Conservation (phyloP, 2,888 invertebrate species). For the Lasioglossum leucozonium region DNA sequence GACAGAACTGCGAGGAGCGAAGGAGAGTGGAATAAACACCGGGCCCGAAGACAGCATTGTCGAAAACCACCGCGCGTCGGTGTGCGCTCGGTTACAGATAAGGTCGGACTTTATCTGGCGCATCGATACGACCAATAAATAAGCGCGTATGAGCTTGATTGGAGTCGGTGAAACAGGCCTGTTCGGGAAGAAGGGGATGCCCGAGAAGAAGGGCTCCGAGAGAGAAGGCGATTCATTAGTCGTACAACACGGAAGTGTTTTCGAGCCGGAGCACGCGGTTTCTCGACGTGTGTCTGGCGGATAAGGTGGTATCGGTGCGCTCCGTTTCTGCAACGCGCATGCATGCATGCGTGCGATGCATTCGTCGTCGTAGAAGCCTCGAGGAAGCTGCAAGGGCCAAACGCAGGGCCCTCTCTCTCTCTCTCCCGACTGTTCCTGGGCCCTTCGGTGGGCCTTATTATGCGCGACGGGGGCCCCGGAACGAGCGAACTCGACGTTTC, state of each 20-base stretch:
- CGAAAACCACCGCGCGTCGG: constrained; percentile 42
- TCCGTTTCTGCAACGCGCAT: not conserved
- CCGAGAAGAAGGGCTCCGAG: constrained; percentile 57
- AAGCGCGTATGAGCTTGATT: constrained; percentile 63
- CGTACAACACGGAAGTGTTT: constrained; percentile 83
- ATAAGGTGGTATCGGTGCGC: constrained; percentile 21
- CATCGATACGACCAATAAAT: constrained; percentile 70
- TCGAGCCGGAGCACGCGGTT: constrained; percentile 67
- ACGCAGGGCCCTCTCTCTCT: constrained; percentile 42
- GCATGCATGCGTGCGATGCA: constrained; percentile 7
- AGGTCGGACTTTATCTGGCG: constrained; percentile 61
- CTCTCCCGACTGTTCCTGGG: constrained; percentile 27
- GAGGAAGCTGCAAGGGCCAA: constrained; percentile 65
- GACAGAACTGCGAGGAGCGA: not conserved
- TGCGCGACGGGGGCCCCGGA: constrained; percentile 71
- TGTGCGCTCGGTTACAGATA: constrained; percentile 51
- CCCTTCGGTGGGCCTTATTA: constrained; percentile 71
- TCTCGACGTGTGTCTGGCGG: constrained; percentile 68
- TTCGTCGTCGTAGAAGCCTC: not conserved
- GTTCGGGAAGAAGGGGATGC: constrained; percentile 49
- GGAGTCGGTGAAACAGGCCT: constrained; percentile 52
- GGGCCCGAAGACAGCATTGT: constrained; percentile 36
- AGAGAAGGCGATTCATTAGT: constrained; percentile 83
- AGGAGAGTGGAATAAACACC: constrained; percentile 11
- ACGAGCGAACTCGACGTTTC: constrained; percentile 65